These are phyloP conservation scores for Enoplosus armatus DNA, from an alignment of 2,797 vertebrate genomes.

Conservation along the genomic window DNA sequence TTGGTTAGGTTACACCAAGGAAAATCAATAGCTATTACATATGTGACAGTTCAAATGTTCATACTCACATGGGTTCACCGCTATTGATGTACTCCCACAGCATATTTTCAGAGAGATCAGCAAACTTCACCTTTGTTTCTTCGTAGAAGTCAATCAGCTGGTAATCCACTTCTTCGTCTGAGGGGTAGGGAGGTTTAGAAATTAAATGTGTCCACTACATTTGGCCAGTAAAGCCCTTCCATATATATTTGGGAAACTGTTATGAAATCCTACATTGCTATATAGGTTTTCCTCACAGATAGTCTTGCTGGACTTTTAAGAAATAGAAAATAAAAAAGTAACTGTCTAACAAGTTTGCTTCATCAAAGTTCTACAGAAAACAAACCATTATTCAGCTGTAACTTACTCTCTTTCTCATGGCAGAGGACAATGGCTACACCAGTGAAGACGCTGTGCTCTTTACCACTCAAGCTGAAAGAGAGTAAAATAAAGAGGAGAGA, in stretches of 20 bases:
- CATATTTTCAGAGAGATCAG: constrained; percentile 93
- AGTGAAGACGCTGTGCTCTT: constrained; percentile 95
- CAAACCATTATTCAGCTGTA: neutral
- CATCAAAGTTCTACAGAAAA: neutral
- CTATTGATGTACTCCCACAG: constrained; percentile 97
- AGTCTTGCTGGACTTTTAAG: neutral
- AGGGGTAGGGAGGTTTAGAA: neutral
- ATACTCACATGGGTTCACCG: constrained; percentile 96
- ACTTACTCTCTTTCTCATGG: constrained; percentile 84
- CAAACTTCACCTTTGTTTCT: constrained; percentile 96
- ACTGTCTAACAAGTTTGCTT: neutral
- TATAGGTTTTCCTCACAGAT: neutral
- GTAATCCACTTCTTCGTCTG: constrained; percentile 85
- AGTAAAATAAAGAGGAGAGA: constrained; percentile 2
- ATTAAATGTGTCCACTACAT: neutral
- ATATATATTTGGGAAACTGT: neutral
- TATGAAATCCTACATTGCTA: neutral
- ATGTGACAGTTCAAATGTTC: constrained; percentile 25
- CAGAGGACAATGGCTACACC: constrained; percentile 92
- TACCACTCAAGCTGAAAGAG: constrained; percentile 89
- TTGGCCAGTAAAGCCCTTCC: neutral
- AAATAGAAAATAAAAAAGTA: neutral
- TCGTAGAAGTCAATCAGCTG: constrained; percentile 91
- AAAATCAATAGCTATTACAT: constrained; percentile 42
- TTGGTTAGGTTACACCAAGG: constrained; percentile 13